Evolutionary conservation across 2,113 vertebrate species (phyloP).

Genomic region (Vanacampus margaritifer): DNA sequence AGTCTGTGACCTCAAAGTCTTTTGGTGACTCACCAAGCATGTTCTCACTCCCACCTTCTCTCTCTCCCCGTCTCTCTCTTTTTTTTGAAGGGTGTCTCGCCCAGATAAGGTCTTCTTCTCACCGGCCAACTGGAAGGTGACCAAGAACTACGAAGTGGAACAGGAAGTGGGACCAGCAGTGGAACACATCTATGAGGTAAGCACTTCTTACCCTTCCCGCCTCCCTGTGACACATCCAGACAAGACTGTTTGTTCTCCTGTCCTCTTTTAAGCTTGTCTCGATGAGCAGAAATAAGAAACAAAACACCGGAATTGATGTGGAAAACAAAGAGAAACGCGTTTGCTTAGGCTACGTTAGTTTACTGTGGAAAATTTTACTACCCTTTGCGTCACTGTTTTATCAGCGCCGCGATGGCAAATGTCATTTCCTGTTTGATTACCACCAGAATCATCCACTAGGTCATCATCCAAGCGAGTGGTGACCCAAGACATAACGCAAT

Average conservation of each 20-base stretch:
- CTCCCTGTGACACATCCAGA: background rate
- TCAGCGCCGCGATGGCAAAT: too few relatives aligned
- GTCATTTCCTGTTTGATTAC: too few relatives aligned
- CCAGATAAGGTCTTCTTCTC: constrained; percentile 84
- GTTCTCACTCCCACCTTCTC: constrained; percentile 27
- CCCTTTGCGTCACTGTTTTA: too few relatives aligned
- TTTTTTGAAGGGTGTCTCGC: constrained; percentile 77
- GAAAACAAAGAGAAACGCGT: too few relatives aligned
- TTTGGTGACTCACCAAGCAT: background rate
- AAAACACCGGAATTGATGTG: background rate
- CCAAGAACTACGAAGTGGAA: constrained; percentile 68
- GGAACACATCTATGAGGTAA: constrained; percentile 87
- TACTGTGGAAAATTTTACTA: too few relatives aligned
- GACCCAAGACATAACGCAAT: background rate
- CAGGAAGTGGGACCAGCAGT: constrained; percentile 80
- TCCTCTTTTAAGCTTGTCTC: background rate
- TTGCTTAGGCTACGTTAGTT: too few relatives aligned
- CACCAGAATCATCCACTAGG: too few relatives aligned
- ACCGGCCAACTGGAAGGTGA: constrained; percentile 73
- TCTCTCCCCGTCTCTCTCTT: background rate
- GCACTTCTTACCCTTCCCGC: background rate
- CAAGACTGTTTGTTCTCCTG: background rate
- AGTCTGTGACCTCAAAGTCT: constrained; percentile 41
- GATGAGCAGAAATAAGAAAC: background rate
- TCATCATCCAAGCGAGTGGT: too few relatives aligned